phyloP scores from a whole-genome alignment of 2,797 vertebrate species.

The Otolemur crassicaudatus region DNA sequence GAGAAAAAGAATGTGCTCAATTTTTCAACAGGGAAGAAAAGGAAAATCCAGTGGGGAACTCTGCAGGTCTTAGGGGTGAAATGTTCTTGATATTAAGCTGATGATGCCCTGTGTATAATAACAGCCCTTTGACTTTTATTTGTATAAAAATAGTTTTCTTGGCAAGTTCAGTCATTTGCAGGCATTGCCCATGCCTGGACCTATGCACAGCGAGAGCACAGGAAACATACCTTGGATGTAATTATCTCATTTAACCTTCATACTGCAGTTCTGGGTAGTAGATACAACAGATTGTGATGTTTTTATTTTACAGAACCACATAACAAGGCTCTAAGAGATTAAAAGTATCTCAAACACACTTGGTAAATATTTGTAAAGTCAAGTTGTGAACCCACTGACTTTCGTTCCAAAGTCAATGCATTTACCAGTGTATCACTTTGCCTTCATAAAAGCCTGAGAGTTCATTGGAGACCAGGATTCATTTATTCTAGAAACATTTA shows the following conservation, averaged over 20 bases:
- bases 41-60: constrained; percentile 54
- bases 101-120: constrained; percentile 13
- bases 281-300: neutral
- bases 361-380: neutral
- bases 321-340: neutral
- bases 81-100: constrained; percentile 62
- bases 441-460: neutral
- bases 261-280: neutral
- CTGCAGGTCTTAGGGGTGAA: constrained; percentile 55
- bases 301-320: neutral
- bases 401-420: neutral
- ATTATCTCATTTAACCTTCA: neutral
- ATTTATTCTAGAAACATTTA: neutral
- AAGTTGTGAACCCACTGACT: neutral
- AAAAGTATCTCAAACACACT: neutral
- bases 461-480: neutral
- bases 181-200: neutral
- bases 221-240: neutral
- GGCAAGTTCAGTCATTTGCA: neutral
- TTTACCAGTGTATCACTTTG: neutral
- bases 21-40: constrained; percentile 72
- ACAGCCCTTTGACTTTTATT: constrained; percentile 22
- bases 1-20: constrained; percentile 80
- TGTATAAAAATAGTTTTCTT: constrained; percentile 63
- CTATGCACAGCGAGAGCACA: neutral